Conservation (phyloP, 2,888 invertebrate species). For the Willowsia nigromaculata region DNA sequence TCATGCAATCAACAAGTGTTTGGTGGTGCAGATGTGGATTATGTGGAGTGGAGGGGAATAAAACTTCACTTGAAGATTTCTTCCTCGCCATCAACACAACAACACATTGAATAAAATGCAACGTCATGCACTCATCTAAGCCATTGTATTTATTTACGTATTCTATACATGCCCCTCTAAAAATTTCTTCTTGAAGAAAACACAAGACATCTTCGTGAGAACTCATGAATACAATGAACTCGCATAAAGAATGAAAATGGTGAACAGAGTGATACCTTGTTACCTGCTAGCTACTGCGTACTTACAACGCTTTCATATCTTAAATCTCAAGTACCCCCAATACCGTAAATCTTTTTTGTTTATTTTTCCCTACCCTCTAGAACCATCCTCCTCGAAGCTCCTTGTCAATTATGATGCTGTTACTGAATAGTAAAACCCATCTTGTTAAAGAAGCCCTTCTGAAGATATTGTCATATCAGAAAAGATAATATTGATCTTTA, state of each 20-base stretch:
- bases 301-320: too few species aligned
- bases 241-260: not conserved
- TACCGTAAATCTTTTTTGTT: not conserved
- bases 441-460: slow-evolving; percentile 57
- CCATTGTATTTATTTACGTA: slow-evolving; percentile 26
- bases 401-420: slow-evolving; percentile 13
- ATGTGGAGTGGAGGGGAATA: not conserved
- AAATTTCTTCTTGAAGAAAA: not conserved
- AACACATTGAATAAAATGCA: slow-evolving; percentile 39
- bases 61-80: slow-evolving; percentile 1
- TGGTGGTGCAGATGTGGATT: not conserved
- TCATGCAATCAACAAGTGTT: slow-evolving; percentile 9
- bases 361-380: not conserved
- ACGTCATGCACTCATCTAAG: not conserved
- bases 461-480: slow-evolving; percentile 63
- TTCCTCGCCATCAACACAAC: not conserved
- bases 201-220: slow-evolving; percentile 42
- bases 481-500: slow-evolving; percentile 65
- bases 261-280: not conserved
- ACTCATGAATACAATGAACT: not conserved
- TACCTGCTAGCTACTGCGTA: not conserved
- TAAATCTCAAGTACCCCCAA: slow-evolving; percentile 31
- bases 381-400: not conserved
- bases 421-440: slow-evolving; percentile 15
- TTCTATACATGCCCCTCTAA: slow-evolving; percentile 9